Evolutionary conservation across 2,888 invertebrate genomes (phyloP), one percentile per base, ranked within the genome.

Genomic region (Sphaerophoria rueppellii): DNA sequence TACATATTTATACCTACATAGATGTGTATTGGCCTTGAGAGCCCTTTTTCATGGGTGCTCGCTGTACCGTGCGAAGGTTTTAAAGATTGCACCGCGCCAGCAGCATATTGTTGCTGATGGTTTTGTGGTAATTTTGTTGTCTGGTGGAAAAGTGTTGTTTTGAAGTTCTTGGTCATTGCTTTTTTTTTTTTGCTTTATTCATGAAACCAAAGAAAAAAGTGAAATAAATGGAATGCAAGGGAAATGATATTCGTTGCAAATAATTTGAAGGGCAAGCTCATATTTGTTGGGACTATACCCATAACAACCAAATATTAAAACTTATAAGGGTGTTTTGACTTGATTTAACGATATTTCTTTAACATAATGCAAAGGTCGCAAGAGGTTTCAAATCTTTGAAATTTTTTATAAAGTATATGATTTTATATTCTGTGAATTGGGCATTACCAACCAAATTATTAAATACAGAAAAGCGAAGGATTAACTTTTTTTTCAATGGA

Each of bases 21-120:
- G 40, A 40, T 34, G 32, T 57, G n/a, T 57, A 40, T 77, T 81
- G 81, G 80, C 80, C 77, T 81, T 78, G 85, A 70, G 52, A 60
- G 73, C 77, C 81, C 73, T 77, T 81, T 54, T 81, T 48, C 72
- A 69, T 85, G 76, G 76, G 60, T 81, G 77, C 55, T 73, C 58
- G 48, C 52, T 85, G 70, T 81, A 77, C 80, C 83, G 35, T 80
- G 79, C 48, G 50, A n/a, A 50, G 24, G 50, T 55, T 32, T 40
- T 54, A 24, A 34, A 34, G 34, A 16, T 40, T 70, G 43, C 37
- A 54, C 12, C 5, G 24, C 24, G 2, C 24, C 24, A 24, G 24
- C 24, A 40, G 48, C 57, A 43, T 14, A 9, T 4, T 32, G 11
- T 37, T 37, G 63, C 16, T 35, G 35, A 46, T 50, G 12, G 54